Base-by-base conservation (phyloP, 2,113 vertebrate species). In the Thunnus maccoyii region DNA sequence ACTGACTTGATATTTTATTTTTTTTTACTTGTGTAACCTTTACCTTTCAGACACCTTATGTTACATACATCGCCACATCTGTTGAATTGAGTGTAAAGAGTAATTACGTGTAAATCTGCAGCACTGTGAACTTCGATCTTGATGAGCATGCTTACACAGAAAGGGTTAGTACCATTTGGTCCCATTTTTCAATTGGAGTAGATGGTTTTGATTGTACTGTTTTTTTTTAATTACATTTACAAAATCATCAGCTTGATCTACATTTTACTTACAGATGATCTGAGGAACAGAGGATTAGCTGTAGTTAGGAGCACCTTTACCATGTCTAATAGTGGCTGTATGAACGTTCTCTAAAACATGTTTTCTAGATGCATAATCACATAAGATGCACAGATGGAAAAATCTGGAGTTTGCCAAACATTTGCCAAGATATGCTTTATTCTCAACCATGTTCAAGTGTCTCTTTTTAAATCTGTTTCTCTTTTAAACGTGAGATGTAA, bases 401-500 rank as follows among this genome's bases (percentile, higher is more conserved):
- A 55, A 44, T 46, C 41, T 57, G n/a, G 3, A 66, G 52, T 72
- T 87, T 91, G 89, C 90, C 86, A 92, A 91, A 92, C 46, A 80
- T 87, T 83, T 78, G 58, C 65, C 54, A 86, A 72, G 41, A 61
- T 57, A 60, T 75, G 62, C 65, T 86, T 85, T 75, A 57, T 82
- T 76, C 57, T 75, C 47, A 76, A 81, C 27, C 60, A 63, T 55
- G 48, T 71, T 68, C 13, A 67, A 25, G 20, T 82, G 76, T 86
- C 64, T 75, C 13, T 83, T 88, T 76, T 86, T 82, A 76, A 83
- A 48, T n/a, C 54, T 18, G 14, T n/a, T 65, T 76, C 22, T 50
- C 27, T 76, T 86, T 84, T 86, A 76, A 87, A 90, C 75, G 51
- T 88, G 36, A 75, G 76, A 74, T 95, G 94, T 95, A 95, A 92